Conservation (phyloP, 2,113 vertebrate species). For the Anthoscopus minutus region DNA sequence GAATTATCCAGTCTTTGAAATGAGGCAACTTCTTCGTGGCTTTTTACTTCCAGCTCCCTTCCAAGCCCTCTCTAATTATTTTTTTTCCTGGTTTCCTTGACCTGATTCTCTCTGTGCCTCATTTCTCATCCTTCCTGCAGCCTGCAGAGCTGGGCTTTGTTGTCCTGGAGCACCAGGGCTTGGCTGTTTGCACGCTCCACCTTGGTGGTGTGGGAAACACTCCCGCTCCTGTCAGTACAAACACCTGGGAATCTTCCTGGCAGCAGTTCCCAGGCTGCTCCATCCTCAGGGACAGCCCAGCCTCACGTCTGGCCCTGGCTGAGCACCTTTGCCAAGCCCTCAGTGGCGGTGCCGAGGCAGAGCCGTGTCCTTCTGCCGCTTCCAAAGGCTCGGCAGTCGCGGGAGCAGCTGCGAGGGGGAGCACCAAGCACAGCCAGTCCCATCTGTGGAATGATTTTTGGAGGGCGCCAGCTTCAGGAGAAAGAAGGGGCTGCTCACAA, state of each 20-base stretch:
- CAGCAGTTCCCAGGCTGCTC: background rate
- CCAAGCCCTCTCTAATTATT: background rate
- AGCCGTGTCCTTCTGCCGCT: background rate
- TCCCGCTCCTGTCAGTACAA: background rate
- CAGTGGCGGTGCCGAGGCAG: background rate
- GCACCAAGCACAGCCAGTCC: background rate
- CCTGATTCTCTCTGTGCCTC: background rate
- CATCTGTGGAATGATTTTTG: no score
- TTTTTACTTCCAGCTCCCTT: background rate
- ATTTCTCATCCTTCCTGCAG: background rate
- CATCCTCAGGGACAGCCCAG: background rate
- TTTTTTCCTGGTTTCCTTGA: background rate
- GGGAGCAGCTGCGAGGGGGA: background rate
- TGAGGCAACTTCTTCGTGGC: background rate
- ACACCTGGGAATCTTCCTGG: background rate
- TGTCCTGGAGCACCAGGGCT: background rate
- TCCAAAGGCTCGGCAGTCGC: background rate
- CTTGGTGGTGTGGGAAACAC: background rate
- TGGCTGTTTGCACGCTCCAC: background rate
- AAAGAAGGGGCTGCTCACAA: no score
- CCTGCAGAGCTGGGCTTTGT: background rate
- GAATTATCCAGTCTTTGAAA: background rate
- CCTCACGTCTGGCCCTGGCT: background rate
- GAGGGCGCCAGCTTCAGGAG: no score
- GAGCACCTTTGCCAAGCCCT: background rate